Base-by-base conservation (phyloP, 2,797 vertebrate species). In the Myripristis jacobus region DNA sequence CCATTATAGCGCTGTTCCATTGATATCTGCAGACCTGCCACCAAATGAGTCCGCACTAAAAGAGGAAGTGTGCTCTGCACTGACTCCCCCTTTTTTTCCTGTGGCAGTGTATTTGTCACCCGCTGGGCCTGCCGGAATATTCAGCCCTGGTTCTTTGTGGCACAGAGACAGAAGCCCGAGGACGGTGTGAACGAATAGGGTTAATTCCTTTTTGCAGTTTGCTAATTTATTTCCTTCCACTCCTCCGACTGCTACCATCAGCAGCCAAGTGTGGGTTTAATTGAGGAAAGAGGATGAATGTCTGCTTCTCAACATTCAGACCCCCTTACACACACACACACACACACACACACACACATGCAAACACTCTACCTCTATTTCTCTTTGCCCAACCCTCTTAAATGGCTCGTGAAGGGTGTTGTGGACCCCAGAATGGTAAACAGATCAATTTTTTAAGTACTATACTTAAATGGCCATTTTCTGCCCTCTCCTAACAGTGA, bases 351-450 rank as follows among this genome's bases (percentile, higher is more conserved):
- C 24, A 8, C 36, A 43, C 56, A 58, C 36, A 22, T n/a, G n/a
- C 55, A 57, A 4, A 15, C 56, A 41, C 4, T 24, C 52, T 57
- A 70, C 58, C 81, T 77, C 19, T 61, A 70, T 77, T 73, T 50
- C 58, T 82, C 77, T 81, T 77, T 69, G 50, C 61, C 31, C 66
- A 77, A 53, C 64, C 65, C 76, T n/a, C 85, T 84, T 80, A 87
- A 92, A 89, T 90, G 85, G 76, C 85, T 88, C 60, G 67, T 89
- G 68, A 91, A 87, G 79, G 80, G 63, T 87, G 76, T 83, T 89
- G 82, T 68, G 51, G 81, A 86, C 82, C 64, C 83, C 41, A 15
- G 29, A 24, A 80, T 79, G 59, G 84, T 87, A 91, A 92, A 92
- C 83, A 86, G 85, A 88, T 60, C 63, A 56, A 58, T 63, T 79